phyloP scores from a whole-genome alignment of 2,797 vertebrate genomes.

The Enteromius trimaculatus region DNA sequence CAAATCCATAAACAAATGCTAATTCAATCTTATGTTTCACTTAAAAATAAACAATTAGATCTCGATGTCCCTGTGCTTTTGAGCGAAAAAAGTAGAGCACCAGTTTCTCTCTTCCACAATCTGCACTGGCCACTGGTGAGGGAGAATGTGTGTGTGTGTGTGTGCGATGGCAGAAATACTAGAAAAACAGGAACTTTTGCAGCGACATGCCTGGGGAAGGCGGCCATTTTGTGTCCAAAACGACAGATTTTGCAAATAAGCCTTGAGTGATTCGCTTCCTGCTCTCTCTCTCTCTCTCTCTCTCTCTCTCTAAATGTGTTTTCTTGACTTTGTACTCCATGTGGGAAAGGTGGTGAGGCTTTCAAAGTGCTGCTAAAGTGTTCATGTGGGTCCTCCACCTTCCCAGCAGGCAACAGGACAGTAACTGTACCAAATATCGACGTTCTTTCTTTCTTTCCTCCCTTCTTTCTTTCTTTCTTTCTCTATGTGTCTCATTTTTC shows the following conservation, averaged over 20 bases:
- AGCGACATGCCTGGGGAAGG: conserved; percentile 26
- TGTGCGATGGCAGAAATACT: conserved; percentile 42
- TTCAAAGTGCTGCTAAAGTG: conserved; percentile 77
- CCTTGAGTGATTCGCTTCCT: conserved; percentile 30
- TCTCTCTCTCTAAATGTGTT: conserved; percentile 21
- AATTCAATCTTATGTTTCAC: conserved; percentile 45
- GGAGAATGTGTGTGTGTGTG: conserved; percentile 36
- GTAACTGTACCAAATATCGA: conserved; percentile 42
- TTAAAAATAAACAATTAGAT: conserved; percentile 52
- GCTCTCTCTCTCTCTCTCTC: background rate
- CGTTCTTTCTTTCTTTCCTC: background rate
- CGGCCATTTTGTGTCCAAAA: conserved; percentile 32
- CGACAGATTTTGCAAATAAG: conserved; percentile 15
- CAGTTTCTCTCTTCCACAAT: conserved; percentile 44
- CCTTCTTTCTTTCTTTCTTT: background rate
- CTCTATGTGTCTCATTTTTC: background rate
- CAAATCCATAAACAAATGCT: conserved; percentile 55
- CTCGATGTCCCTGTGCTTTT: conserved; percentile 83
- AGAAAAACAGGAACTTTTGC: conserved; percentile 33
- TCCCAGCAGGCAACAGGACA: conserved; percentile 65
- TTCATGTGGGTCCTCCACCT: conserved; percentile 69
- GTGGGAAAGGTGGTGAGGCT: conserved; percentile 63
- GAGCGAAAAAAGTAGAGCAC: conserved; percentile 75
- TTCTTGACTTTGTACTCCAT: conserved; percentile 55
- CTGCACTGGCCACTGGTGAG: conserved; percentile 9